phyloP scores from a whole-genome alignment of 2,113 vertebrate species.

The Castor canadensis region DNA sequence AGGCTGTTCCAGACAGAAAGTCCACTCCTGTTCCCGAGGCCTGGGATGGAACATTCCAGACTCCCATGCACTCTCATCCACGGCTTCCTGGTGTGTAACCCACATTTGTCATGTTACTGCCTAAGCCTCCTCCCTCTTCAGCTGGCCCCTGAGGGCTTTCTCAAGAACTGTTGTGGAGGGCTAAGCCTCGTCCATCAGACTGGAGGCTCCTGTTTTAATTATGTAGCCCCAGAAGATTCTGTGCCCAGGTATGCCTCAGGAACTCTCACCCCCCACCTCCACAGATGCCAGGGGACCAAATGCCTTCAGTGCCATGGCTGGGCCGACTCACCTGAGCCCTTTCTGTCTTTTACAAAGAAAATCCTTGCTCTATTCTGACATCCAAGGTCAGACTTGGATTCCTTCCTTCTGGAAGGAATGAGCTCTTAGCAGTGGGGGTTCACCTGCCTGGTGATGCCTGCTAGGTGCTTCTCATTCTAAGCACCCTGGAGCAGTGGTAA shows the following conservation, averaged over 20 bases:
- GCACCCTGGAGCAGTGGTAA: not conserved
- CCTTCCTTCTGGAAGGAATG: not conserved
- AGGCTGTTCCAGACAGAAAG: not conserved
- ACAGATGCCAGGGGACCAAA: rapidly evolving
- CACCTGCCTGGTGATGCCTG: not conserved
- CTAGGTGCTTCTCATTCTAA: too few species aligned
- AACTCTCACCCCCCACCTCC: not conserved
- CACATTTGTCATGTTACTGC: not conserved
- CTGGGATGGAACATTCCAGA: rapidly evolving
- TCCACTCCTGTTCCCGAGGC: not conserved
- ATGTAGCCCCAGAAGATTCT: not conserved
- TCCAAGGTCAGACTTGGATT: not conserved
- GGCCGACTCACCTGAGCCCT: not conserved
- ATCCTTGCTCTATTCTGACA: not conserved
- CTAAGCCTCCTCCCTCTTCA: rapidly evolving
- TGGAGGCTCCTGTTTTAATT: not conserved
- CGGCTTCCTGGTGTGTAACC: not conserved
- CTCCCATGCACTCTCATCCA: not conserved
- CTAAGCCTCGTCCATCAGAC: not conserved
- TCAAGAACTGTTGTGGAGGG: not conserved
- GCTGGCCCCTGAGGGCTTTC: not conserved
- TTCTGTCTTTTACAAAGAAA: not conserved
- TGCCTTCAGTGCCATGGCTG: not conserved
- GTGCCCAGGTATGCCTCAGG: not conserved
- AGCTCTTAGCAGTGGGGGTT: not conserved